Evolutionary conservation across 2,113 vertebrate species (phyloP).

Genomic region (Aplodontia rufa): DNA sequence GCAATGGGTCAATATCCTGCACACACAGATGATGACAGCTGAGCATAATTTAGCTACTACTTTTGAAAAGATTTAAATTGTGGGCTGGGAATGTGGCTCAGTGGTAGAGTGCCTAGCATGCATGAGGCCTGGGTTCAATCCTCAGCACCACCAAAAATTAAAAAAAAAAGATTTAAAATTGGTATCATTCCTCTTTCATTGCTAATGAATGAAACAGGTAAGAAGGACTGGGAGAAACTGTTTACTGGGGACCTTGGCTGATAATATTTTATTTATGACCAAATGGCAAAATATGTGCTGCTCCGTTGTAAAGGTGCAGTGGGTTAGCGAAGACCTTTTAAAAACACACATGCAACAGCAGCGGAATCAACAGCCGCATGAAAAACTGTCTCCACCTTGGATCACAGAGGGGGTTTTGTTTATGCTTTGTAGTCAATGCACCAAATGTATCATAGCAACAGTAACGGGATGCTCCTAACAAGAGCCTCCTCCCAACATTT

Average conservation of each 20-base stretch:
- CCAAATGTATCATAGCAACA: conserved; percentile 43
- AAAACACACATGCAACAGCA: conserved; percentile 11
- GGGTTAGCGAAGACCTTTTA: conserved; percentile 25
- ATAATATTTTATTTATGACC: conserved; percentile 23
- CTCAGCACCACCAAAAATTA: too few species aligned
- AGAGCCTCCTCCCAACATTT: conserved; percentile 49
- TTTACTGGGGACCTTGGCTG: background rate
- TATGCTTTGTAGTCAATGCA: background rate
- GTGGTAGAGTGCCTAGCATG: too few species aligned
- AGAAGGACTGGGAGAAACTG: conserved; percentile 13
- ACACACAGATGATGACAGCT: background rate
- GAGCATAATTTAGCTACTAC: background rate
- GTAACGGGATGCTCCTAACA: background rate
- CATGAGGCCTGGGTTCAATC: too few species aligned
- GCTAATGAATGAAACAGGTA: conserved; percentile 22
- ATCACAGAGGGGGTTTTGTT: conserved; percentile 23
- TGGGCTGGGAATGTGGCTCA: too few species aligned
- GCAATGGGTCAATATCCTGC: background rate
- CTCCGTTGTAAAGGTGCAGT: background rate
- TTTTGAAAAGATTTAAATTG: conserved; percentile 38
- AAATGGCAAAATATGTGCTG: background rate
- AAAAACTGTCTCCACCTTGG: background rate
- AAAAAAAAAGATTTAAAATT: too few species aligned
- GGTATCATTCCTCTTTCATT: conserved; percentile 2
- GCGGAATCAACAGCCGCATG: background rate